A percentile compares a stretch with the other conserved stretches of the same genome.
phyloP scores from a whole-genome alignment of 2,797 vertebrate species.

The Channa striata region DNA sequence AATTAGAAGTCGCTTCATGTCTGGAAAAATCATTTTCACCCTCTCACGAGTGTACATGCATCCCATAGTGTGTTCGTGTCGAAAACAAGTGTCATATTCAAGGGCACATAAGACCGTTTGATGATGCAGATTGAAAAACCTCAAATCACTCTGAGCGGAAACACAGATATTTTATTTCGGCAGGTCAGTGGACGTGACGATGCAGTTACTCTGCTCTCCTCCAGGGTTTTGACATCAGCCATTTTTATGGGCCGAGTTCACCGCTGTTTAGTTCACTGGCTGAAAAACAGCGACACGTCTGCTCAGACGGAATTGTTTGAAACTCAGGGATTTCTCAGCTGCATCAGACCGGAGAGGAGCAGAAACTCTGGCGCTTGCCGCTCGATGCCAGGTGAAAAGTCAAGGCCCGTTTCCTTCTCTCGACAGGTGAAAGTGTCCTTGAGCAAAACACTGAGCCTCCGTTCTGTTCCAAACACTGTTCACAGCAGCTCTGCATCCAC shows the following conservation, averaged over 20 bases:
- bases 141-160: rapidly evolving
- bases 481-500: background rate
- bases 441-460: background rate
- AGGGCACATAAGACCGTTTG: background rate
- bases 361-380: no score
- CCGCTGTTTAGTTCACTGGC: no score
- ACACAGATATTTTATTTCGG: background rate
- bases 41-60: conserved; percentile 8
- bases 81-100: background rate
- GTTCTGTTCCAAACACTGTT: background rate
- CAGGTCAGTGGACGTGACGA: background rate
- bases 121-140: background rate
- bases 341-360: no score
- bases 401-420: background rate
- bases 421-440: background rate
- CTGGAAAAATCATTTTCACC: conserved; percentile 38
- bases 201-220: no score
- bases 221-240: no score
- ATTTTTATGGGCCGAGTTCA: no score
- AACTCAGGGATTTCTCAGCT: no score
- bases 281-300: no score
- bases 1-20: conserved; percentile 43
- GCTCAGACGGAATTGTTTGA: no score
- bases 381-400: background rate
- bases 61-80: background rate